phyloP scores from a whole-genome alignment of 92 coral and sea anemone genomes.

The Epizoanthus ramosus region DNA sequence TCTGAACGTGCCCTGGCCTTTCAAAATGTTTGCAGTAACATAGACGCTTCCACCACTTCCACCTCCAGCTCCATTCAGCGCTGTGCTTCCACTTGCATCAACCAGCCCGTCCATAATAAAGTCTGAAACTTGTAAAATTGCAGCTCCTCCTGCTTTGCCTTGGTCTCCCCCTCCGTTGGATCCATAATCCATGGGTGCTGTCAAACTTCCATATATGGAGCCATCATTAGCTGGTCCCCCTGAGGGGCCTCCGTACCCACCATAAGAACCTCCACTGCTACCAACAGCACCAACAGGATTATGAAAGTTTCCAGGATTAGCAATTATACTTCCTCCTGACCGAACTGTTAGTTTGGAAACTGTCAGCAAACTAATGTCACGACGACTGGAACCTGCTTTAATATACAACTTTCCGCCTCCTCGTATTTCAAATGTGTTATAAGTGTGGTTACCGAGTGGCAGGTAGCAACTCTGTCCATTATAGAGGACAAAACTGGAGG shows the following conservation, averaged over 20 bases:
- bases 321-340: slow-evolving; percentile 54
- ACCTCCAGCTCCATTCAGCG: slow-evolving; percentile 50
- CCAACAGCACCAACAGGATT: slow-evolving; percentile 10
- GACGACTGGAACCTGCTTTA: slow-evolving; percentile 35
- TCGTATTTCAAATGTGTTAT: slow-evolving; percentile 56
- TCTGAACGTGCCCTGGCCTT: slow-evolving; percentile 56
- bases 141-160: slow-evolving; percentile 63
- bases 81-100: slow-evolving; percentile 55
- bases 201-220: slow-evolving; percentile 48
- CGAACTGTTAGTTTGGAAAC: slow-evolving; percentile 42
- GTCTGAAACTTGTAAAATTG: slow-evolving; percentile 34
- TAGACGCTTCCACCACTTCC: slow-evolving; percentile 72
- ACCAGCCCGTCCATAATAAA: slow-evolving; percentile 53
- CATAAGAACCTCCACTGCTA: slow-evolving; percentile 53
- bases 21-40: slow-evolving; percentile 19
- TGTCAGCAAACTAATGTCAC: slow-evolving; percentile 28
- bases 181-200: slow-evolving; percentile 56
- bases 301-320: slow-evolving; percentile 24
- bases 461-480: slow-evolving; percentile 63
- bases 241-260: slow-evolving; percentile 52
- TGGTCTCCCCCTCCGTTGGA: slow-evolving; percentile 65
- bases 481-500: slow-evolving; percentile 53
- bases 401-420: slow-evolving; percentile 50
- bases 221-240: slow-evolving; percentile 42
- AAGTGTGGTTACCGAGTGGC: slow-evolving; percentile 46